phyloP scores from a whole-genome alignment of 1,140 invertebrate species.

The Lasaia peninsularis region DNA sequence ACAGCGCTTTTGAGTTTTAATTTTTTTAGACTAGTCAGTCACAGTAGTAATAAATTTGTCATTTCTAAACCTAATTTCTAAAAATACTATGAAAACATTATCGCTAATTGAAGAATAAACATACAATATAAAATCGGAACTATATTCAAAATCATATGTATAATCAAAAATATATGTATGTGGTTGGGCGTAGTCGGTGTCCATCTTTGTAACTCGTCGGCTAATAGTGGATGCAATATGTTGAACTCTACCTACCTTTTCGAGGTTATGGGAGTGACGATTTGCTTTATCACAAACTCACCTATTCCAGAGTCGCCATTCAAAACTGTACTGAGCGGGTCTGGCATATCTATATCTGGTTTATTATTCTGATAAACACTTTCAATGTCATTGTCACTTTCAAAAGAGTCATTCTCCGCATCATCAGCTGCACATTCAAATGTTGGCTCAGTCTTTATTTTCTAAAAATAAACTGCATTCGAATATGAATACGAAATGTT shows the following conservation, averaged over 20 bases:
- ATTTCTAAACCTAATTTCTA: too few relatives aligned
- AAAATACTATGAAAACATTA: too few relatives aligned
- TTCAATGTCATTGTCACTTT: slow-evolving; percentile 22
- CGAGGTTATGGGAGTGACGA: not conserved
- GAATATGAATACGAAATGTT: not conserved
- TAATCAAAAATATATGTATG: too few relatives aligned
- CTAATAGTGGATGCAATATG: too few relatives aligned
- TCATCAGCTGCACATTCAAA: slow-evolving; percentile 30
- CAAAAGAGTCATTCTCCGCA: slow-evolving; percentile 14
- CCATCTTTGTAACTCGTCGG: too few relatives aligned
- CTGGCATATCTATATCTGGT: slow-evolving; percentile 26
- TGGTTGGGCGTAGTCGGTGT: too few relatives aligned
- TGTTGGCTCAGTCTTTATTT: slow-evolving; percentile 47
- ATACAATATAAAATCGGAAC: too few relatives aligned
- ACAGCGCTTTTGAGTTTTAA: too few relatives aligned
- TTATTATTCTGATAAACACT: slow-evolving; percentile 21
- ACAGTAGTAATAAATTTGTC: too few relatives aligned
- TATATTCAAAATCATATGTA: too few relatives aligned
- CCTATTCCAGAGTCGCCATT: slow-evolving; percentile 50
- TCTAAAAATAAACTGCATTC: slow-evolving; percentile 27
- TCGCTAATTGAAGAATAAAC: too few relatives aligned
- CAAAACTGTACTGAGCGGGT: slow-evolving; percentile 48
- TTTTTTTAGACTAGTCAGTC: too few relatives aligned
- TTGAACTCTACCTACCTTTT: not conserved
- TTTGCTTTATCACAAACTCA: slow-evolving; percentile 16